Evolutionary conservation across 2,113 vertebrate species (phyloP), one percentile per base, ranked within the genome.

Genomic region (Zeus faber): DNA sequence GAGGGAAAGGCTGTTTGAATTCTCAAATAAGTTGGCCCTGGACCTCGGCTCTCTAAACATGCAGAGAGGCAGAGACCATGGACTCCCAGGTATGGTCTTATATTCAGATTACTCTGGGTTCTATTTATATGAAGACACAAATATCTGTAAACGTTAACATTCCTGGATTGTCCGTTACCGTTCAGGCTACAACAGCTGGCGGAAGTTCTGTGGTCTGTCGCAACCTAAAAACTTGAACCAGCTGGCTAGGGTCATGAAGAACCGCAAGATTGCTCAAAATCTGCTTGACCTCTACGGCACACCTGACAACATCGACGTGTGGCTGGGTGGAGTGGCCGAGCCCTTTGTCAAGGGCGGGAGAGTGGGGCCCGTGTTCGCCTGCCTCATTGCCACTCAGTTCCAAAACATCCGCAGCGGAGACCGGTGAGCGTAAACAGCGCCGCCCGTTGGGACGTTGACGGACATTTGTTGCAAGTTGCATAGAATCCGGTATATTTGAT

Each of bases 41-140:
- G 92, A 95, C 70, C 71, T 98, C 23, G 77, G 70, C 0, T n/a
- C 90, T 0, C 74, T 96, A 6, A 94, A 95, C 77, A 72, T 94
- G 85, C 93, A 97, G 29, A 76, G 86, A 3, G 67, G 91, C 39
- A 74, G 91, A 27, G 94, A 96, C 13, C 91, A 94, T 0, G 91
- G 86, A 27, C 74, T 96, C 0, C 88, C 85, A 18, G 90, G 93
- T 95, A 87, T 46, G 45, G 21, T 17, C 25, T 16, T 47, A 14
- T 44, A 31, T 62, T 17, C 49, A 18, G n/a, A n/a, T n/a, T n/a
- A n/a, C n/a, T n/a, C 16, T 21, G 7, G 16, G 6, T 21, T 43
- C 17, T 7, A 43, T 8, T 5, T 16, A 41, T 43, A 35, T 10
- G 11, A 31, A 35, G 33, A 35, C 1, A 8, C 4, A 35, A 35